These are phyloP conservation scores for Nasonovia ribisnigri DNA, from an alignment of 2,888 invertebrate species.

Conservation along the genomic window DNA sequence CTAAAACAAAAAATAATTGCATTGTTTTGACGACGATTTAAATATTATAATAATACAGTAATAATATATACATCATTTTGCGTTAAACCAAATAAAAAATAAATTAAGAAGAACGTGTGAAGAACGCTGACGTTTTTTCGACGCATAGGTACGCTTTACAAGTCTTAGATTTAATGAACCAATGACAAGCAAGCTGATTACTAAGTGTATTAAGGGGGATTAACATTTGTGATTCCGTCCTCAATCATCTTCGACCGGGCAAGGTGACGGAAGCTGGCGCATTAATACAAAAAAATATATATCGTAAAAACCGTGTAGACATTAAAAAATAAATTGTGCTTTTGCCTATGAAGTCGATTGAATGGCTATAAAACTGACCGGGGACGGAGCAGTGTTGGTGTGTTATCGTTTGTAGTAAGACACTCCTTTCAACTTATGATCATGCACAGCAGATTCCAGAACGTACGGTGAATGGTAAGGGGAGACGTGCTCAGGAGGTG, in stretches of 20 bases:
- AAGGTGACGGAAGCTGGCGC: not conserved
- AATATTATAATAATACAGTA: not conserved
- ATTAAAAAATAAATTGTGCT: not conserved
- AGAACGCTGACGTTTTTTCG: not conserved
- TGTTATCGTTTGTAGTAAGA: slow-evolving; percentile 46
- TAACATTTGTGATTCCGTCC: not conserved
- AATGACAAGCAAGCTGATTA: not conserved
- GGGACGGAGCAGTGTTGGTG: not conserved
- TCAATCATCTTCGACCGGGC: not conserved
- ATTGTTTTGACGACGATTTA: not conserved
- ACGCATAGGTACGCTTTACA: not conserved
- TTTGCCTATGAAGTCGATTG: not conserved
- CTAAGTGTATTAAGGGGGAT: not conserved
- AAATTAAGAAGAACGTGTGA: not conserved
- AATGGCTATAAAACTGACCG: not conserved
- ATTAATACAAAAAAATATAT: not conserved
- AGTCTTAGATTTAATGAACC: not conserved
- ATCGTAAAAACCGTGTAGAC: not conserved
- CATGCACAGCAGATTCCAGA: not conserved
- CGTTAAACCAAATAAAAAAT: not conserved
- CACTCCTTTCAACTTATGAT: not conserved
- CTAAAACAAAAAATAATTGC: not conserved
- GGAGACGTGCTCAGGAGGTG: not conserved
- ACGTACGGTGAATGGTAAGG: not conserved
- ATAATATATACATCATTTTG: not conserved